These are phyloP conservation scores for Ptiloglossa arizonensis DNA, from an alignment of 1,140 invertebrate species.

Conservation along the genomic window DNA sequence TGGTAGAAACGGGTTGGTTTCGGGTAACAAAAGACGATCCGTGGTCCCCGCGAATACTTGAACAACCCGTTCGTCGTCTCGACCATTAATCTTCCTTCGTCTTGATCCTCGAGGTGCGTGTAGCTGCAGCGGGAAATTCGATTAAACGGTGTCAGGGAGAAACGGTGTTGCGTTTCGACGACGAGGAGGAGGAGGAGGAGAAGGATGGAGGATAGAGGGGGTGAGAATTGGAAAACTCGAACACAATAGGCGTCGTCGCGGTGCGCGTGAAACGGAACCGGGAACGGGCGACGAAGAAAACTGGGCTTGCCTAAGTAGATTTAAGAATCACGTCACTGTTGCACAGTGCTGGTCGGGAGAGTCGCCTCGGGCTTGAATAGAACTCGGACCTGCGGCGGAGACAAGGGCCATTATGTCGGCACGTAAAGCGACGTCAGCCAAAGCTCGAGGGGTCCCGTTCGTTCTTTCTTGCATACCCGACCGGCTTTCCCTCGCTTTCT, in stretches of 20 bases:
- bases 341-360: slow-evolving; percentile 20
- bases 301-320: slow-evolving; percentile 47
- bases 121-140: not conserved
- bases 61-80: not conserved
- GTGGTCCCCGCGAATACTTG: slow-evolving; percentile 13
- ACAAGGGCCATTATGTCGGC: slow-evolving; percentile 76
- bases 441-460: slow-evolving; percentile 73
- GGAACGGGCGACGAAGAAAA: not conserved
- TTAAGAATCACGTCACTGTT: slow-evolving; percentile 52
- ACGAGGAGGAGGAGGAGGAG: too few relatives aligned
- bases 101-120: not conserved
- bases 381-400: slow-evolving; percentile 67
- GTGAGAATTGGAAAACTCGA: not conserved
- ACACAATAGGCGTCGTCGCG: not conserved
- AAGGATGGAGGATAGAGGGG: too few relatives aligned
- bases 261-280: not conserved
- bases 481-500: slow-evolving; percentile 51
- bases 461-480: slow-evolving; percentile 61
- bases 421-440: slow-evolving; percentile 78
- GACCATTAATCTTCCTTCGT: slow-evolving; percentile 28
- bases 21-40: slow-evolving; percentile 33
- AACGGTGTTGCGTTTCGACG: not conserved
- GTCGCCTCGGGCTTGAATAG: slow-evolving; percentile 68
- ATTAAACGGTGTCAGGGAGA: not conserved
- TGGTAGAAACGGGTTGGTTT: slow-evolving; percentile 25